Conservation (phyloP, 2,888 invertebrate genomes). For the Tanaodytes sp. region DNA sequence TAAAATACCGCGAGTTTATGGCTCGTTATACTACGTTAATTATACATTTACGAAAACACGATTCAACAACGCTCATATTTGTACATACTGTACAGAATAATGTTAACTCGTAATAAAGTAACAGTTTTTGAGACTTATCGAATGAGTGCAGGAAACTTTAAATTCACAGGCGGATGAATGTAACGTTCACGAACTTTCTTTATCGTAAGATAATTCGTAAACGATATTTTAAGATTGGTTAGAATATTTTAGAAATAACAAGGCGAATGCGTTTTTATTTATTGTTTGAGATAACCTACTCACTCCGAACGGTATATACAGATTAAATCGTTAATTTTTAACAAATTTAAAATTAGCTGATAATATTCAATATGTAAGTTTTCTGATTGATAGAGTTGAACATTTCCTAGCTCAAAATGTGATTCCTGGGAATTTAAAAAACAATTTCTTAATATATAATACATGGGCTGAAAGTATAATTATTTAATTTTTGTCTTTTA, state of each 20-base stretch:
- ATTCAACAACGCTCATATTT: conserved; percentile 28
- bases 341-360: no score
- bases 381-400: no score
- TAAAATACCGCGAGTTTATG: no score
- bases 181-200: conserved; percentile 25
- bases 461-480: no score
- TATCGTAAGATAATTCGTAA: conserved; percentile 22
- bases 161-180: conserved; percentile 37
- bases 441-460: no score
- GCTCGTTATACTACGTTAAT: conserved; percentile 30
- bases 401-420: no score
- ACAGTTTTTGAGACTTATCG: conserved; percentile 35
- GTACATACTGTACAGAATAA: conserved; percentile 47
- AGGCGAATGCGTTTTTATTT: conserved; percentile 10
- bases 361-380: no score
- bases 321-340: conserved; percentile 20
- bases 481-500: no score
- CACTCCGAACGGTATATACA: conserved; percentile 46
- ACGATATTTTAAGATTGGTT: conserved; percentile 20
- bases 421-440: no score
- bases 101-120: conserved; percentile 36
- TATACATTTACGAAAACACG: conserved; percentile 6
- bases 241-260: not conserved
- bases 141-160: conserved; percentile 42
- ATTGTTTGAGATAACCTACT: conserved; percentile 5